These are phyloP conservation scores for Leptopterna dolabrata DNA, from an alignment of 2,888 invertebrate genomes.

Conservation along the genomic window DNA sequence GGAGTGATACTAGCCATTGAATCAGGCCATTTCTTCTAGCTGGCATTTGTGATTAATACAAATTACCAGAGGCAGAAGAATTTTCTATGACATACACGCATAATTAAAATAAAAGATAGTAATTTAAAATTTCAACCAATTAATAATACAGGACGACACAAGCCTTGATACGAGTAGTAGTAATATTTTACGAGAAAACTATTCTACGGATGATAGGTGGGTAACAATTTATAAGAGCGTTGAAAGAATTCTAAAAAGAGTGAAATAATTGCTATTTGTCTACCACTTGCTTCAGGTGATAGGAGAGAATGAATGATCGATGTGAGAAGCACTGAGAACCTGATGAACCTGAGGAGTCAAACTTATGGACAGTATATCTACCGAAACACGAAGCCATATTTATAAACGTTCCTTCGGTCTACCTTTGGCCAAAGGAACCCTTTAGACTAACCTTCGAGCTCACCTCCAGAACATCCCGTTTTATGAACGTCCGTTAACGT, in stretches of 20 bases:
- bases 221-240: neutral
- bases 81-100: too few relatives aligned
- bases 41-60: too few relatives aligned
- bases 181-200: neutral
- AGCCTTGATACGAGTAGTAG: neutral
- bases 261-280: neutral
- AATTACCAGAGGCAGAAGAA: too few relatives aligned
- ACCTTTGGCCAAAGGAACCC: too few relatives aligned
- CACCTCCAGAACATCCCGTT: too few relatives aligned
- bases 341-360: neutral
- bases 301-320: neutral
- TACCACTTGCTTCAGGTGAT: neutral
- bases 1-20: too few relatives aligned
- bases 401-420: too few relatives aligned
- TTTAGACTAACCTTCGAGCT: too few relatives aligned
- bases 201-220: neutral
- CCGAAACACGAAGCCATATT: too few relatives aligned
- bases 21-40: too few relatives aligned
- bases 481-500: too few relatives aligned
- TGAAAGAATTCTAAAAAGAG: neutral
- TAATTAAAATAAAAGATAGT: too few relatives aligned
- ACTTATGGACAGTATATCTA: neutral
- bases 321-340: neutral
- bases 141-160: neutral
- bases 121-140: neutral